Evolutionary conservation across 2,797 vertebrate genomes (phyloP).

Genomic region (Cuniculus paca): DNA sequence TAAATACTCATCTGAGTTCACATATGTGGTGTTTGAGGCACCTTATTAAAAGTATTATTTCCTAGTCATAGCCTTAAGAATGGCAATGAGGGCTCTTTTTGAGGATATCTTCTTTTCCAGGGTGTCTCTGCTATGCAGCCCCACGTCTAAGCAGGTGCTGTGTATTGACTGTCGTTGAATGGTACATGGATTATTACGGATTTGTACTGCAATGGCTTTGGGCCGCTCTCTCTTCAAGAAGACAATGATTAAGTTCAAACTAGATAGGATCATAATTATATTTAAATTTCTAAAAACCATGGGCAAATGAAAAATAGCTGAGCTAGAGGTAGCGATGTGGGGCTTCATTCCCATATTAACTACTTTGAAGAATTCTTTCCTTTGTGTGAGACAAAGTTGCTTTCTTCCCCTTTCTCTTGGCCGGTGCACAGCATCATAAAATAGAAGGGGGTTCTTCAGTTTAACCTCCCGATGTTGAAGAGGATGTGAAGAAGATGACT

Average conservation of each 20-base stretch:
- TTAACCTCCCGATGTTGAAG: neutral
- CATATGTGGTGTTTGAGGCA: neutral
- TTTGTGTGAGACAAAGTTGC: neutral
- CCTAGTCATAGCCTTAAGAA: neutral
- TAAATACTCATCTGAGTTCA: neutral
- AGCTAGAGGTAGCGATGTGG: neutral
- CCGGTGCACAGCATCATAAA: slow-evolving; percentile 31
- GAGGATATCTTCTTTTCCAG: neutral
- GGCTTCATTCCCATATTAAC: slow-evolving; percentile 26
- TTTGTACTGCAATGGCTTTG: neutral
- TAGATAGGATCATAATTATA: neutral
- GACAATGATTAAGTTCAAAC: neutral
- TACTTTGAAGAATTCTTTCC: neutral
- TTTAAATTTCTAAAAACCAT: slow-evolving; percentile 52
- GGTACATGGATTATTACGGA: neutral
- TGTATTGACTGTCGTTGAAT: neutral
- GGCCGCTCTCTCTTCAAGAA: neutral
- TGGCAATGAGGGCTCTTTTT: neutral
- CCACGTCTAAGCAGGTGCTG: neutral
- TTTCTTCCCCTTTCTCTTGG: neutral
- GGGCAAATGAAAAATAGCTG: slow-evolving; percentile 6
- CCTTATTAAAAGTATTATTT: neutral
- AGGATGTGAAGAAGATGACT: slow-evolving; percentile 66
- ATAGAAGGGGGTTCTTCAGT: slow-evolving; percentile 58
- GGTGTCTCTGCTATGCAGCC: neutral